Conservation (phyloP, 2,113 vertebrate species). For the Tylochromis polylepis region DNA sequence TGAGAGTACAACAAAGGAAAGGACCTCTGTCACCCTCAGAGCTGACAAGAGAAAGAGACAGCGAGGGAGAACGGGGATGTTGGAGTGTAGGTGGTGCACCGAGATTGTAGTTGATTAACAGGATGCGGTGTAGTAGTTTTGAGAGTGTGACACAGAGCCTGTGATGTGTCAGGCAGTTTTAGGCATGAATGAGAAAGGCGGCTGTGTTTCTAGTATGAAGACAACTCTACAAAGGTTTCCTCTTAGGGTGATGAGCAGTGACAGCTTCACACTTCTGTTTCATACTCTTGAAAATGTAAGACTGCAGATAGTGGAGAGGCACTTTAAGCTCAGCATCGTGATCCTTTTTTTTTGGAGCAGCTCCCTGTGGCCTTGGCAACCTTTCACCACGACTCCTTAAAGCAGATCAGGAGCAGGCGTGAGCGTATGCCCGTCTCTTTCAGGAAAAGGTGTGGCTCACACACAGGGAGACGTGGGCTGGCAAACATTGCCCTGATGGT, state of each 20-base stretch:
- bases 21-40: neutral
- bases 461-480: neutral
- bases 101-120: slow-evolving; percentile 64
- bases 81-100: neutral
- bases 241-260: neutral
- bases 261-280: neutral
- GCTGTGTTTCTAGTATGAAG: neutral
- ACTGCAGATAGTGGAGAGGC: neutral
- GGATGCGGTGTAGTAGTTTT: slow-evolving; percentile 28
- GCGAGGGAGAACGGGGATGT: neutral
- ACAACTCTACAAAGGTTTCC: neutral
- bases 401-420: slow-evolving; percentile 19
- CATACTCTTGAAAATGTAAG: neutral
- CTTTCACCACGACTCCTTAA: slow-evolving; percentile 5
- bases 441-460: slow-evolving; percentile 13
- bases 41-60: neutral
- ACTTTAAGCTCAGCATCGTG: neutral
- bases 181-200: slow-evolving; percentile 23
- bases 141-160: neutral
- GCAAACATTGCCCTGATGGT: slow-evolving; percentile 5
- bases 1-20: slow-evolving; percentile 14
- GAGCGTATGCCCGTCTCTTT: slow-evolving; percentile 5
- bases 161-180: neutral
- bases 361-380: slow-evolving; percentile 27
- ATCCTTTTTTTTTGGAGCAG: slow-evolving; percentile 28